Evolutionary conservation across 2,888 invertebrate genomes (phyloP), one percentile per base, ranked within the genome.

Genomic region (Hyles lineata): DNA sequence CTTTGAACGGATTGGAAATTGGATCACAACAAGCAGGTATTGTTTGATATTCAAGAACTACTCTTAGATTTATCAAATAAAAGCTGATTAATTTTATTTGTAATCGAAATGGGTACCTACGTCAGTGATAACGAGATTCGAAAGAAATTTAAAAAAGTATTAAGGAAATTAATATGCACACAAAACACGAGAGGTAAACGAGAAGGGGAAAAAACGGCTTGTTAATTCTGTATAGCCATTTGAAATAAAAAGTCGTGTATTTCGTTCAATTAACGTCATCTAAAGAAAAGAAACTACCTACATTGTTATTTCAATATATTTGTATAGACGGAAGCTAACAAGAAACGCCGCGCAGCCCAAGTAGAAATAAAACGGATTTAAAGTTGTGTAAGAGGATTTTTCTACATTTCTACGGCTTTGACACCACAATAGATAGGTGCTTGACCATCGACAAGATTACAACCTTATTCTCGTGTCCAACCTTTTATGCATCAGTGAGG

Each of bases 361-460:
- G 67, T 67, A 17, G 50, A 67, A 50, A 50, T 67, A 67, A 67
- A 67, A 43, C 67, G 67, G 67, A 67, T 67, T 67, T 67, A 17
- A 67, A 43, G 23, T 67, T 23, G 50, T 67, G 23, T 67, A 67
- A 67, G 67, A 67, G 67, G 50, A 50, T 67, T 50, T 67, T 50
- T 50, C 21, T 43, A 17, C 67, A 50, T 50, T 67, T 17, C 23
- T 67, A 67, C 23, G 67, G 67, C 50, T 67, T 67, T 67, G 50
- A 67, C 23, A 50, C 55, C 55, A 6, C 50, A 23, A 50, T 50
- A 63, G n/a, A 63, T 35, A 67, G 21, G 23, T 67, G 17, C 50
- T 67, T 67, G 67, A 67, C 50, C 67, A 67, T 67, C 43, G 67
- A 67, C 29, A 62, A 62, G 62, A 62, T 62, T 62, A 62, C 32